Conservation (phyloP, 2,888 invertebrate genomes). For the Lasius platythorax region DNA sequence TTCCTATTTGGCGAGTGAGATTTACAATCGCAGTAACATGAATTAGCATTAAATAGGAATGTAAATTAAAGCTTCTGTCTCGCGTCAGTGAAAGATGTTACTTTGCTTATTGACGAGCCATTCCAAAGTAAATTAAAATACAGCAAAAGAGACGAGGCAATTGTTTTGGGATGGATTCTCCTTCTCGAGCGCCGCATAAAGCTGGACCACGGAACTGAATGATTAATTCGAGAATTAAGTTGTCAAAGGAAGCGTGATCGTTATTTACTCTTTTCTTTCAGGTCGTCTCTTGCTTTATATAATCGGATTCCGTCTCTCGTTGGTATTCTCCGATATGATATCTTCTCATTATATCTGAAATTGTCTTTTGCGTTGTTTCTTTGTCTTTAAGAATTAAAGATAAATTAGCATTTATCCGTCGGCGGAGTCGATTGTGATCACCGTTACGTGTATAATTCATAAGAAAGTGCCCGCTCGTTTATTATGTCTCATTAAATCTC, state of each 20-base stretch:
- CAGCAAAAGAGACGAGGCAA: not conserved
- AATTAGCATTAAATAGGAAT: constrained; percentile 22
- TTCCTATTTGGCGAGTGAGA: not conserved
- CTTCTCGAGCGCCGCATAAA: constrained; percentile 4
- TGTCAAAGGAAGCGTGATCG: constrained; percentile 20
- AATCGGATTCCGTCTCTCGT: constrained; percentile 55
- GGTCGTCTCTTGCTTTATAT: constrained; percentile 46
- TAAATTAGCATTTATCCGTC: constrained; percentile 40
- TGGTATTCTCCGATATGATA: constrained; percentile 41
- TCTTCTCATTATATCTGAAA: constrained; percentile 39
- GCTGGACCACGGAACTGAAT: constrained; percentile 21
- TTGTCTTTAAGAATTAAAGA: constrained; percentile 20
- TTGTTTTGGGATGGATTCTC: constrained; percentile 18
- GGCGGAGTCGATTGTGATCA: not conserved
- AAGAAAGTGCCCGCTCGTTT: not conserved
- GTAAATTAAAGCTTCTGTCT: constrained; percentile 30
- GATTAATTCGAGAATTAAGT: constrained; percentile 47
- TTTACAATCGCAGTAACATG: not conserved
- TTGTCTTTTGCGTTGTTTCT: constrained; percentile 40
- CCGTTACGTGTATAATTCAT: constrained; percentile 20
- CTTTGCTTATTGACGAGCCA: constrained; percentile 23
- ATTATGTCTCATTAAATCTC: constrained; percentile 33
- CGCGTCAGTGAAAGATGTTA: not conserved
- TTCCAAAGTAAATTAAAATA: constrained; percentile 36
- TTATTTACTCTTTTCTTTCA: constrained; percentile 40